A percentile compares a stretch with the other conserved stretches of the same genome.
Conservation (phyloP, 2,888 invertebrate species). For the Erpobdella octoculata region DNA sequence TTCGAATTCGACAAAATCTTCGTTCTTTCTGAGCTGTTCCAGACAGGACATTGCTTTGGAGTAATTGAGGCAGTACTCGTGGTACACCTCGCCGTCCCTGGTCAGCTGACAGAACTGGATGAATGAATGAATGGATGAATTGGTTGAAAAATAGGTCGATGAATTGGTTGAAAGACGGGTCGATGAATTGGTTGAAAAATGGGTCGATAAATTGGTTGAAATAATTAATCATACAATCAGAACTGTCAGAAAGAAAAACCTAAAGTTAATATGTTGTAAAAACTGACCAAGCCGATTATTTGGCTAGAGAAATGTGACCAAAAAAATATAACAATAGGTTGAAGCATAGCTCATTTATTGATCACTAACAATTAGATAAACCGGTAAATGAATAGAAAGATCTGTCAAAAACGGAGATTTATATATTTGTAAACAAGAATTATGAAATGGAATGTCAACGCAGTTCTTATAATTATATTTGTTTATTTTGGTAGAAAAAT, state of each 20-base stretch:
- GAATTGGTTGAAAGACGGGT: not conserved
- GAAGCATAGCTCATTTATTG: too few species aligned
- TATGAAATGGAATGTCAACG: too few species aligned
- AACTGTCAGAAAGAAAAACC: not conserved
- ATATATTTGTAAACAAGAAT: too few species aligned
- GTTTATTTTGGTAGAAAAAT: too few species aligned
- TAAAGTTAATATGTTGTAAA: not conserved
- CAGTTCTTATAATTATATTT: too few species aligned
- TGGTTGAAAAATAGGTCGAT: not conserved
- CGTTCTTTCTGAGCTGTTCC: conserved; percentile 58
- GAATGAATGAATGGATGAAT: not conserved
- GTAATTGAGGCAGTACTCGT: conserved; percentile 61
- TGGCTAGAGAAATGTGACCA: too few species aligned
- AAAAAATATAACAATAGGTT: too few species aligned
- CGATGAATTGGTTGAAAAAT: not conserved
- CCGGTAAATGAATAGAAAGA: too few species aligned
- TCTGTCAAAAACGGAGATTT: too few species aligned
- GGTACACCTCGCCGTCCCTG: conserved; percentile 55
- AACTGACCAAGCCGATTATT: too few species aligned
- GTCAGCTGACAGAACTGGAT: conserved; percentile 49
- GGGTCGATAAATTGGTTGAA: not conserved
- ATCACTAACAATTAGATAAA: too few species aligned
- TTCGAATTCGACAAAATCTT: conserved; percentile 61
- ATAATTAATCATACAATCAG: not conserved
- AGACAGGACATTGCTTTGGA: conserved; percentile 60